A percentile compares a stretch with the other conserved stretches of the same genome.
phyloP scores from a whole-genome alignment of 2,797 vertebrate genomes.

The Adrianichthys oophorus region DNA sequence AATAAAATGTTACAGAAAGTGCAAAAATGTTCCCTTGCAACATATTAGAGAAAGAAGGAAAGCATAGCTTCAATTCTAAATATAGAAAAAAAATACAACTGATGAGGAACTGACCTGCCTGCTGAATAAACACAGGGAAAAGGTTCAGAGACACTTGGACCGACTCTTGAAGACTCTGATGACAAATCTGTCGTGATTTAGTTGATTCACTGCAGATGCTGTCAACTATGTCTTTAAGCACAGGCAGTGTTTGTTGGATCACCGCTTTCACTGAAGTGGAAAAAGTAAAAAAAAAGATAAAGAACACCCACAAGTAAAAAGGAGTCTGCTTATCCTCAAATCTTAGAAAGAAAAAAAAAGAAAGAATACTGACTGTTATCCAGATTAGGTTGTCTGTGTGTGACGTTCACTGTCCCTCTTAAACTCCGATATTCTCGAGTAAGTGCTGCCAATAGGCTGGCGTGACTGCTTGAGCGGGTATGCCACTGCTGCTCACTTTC shows the following conservation, averaged over 20 bases:
- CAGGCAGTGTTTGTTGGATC: slow-evolving; percentile 90
- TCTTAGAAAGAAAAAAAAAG: background rate
- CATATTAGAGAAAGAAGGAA: background rate
- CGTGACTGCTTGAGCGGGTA: slow-evolving; percentile 89
- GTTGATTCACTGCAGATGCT: slow-evolving; percentile 95
- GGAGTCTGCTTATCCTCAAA: background rate
- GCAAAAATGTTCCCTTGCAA: background rate
- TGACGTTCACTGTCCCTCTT: slow-evolving; percentile 78
- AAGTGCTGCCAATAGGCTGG: slow-evolving; percentile 87
- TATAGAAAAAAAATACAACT: too few relatives aligned
- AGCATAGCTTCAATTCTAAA: background rate
- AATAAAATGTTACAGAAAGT: too few relatives aligned
- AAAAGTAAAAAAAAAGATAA: background rate
- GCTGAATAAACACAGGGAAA: slow-evolving; percentile 95
- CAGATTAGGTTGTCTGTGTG: slow-evolving; percentile 57
- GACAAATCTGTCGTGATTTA: slow-evolving; percentile 97
- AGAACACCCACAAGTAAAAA: background rate
- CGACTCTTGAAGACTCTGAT: slow-evolving; percentile 96
- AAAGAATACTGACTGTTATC: slow-evolving; percentile 55
- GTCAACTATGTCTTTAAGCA: slow-evolving; percentile 91
- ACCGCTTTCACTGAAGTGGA: slow-evolving; percentile 84
- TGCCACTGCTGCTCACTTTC: slow-evolving; percentile 96
- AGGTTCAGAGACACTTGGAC: slow-evolving; percentile 95
- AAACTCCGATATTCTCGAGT: slow-evolving; percentile 88
- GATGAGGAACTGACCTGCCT: slow-evolving; percentile 84